Percentiles rank a stretch among this genome's conserved stretches.
These are phyloP conservation scores for Gymnorhina tibicen DNA, from an alignment of 2,113 vertebrate genomes.

Conservation along the genomic window DNA sequence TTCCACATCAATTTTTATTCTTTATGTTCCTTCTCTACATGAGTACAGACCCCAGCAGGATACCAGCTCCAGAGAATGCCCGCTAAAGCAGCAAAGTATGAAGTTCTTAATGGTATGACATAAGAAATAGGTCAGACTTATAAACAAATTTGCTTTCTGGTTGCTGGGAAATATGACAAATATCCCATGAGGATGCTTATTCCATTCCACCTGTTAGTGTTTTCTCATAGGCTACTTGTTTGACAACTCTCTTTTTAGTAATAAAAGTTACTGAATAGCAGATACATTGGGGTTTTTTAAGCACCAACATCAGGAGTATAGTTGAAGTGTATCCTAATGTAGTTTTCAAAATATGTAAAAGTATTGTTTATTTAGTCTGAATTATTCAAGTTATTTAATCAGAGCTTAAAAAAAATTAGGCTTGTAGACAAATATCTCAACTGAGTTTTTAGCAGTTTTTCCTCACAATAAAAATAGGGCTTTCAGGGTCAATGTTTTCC, in stretches of 20 bases:
- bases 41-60: not conserved
- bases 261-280: not conserved
- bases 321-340: not conserved
- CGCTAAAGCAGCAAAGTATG: not conserved
- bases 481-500: not conserved
- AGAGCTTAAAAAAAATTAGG: not conserved
- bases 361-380: not conserved
- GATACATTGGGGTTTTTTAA: not conserved
- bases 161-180: not conserved
- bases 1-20: not conserved
- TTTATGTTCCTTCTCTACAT: not conserved
- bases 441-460: not conserved
- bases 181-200: not conserved
- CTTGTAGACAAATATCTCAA: not conserved
- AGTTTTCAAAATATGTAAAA: not conserved
- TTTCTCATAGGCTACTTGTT: not conserved
- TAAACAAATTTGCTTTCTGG: not conserved
- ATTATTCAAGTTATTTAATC: not conserved
- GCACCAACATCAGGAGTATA: not conserved
- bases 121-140: not conserved
- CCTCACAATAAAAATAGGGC: not conserved
- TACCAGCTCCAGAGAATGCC: not conserved
- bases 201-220: not conserved
- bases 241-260: not conserved
- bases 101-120: not conserved